A percentile compares a stretch with the other conserved stretches of the same genome.
These are phyloP conservation scores for Nasonovia ribisnigri DNA, from an alignment of 2,888 invertebrate genomes.

Conservation along the genomic window DNA sequence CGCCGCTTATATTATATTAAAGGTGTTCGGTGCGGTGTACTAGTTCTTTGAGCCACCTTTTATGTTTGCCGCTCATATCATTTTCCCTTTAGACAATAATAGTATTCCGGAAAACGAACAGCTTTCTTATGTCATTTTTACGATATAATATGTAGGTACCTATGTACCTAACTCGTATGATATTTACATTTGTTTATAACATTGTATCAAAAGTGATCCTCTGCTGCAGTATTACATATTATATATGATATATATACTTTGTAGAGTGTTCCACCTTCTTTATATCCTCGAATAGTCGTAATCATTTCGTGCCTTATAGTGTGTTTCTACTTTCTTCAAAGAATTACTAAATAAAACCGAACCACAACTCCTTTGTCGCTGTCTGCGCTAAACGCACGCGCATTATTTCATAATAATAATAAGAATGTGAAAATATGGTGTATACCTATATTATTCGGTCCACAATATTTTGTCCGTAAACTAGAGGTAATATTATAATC, in stretches of 20 bases:
- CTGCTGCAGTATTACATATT: neutral
- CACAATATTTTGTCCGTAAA: neutral
- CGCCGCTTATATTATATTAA: conserved; percentile 2
- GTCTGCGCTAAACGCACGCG: neutral
- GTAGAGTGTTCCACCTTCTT: neutral
- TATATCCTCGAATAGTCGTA: neutral
- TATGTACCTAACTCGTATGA: too few species aligned
- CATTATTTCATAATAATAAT: neutral
- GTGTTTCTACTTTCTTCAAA: neutral
- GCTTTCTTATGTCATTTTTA: neutral
- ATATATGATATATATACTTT: neutral
- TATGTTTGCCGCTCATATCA: conserved; percentile 6
- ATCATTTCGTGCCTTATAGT: neutral
- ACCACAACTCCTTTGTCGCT: neutral
- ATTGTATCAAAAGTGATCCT: neutral
- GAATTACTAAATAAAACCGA: neutral
- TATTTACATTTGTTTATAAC: neutral
- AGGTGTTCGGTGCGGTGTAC: neutral
- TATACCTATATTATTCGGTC: neutral
- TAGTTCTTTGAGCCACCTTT: conserved; percentile 1
- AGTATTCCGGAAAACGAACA: neutral
- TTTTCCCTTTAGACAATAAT: neutral
- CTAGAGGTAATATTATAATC: neutral
- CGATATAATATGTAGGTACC: neutral
- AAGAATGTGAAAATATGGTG: neutral